Conservation (phyloP, 1,140 invertebrate species). For the Drosophila leontia region DNA sequence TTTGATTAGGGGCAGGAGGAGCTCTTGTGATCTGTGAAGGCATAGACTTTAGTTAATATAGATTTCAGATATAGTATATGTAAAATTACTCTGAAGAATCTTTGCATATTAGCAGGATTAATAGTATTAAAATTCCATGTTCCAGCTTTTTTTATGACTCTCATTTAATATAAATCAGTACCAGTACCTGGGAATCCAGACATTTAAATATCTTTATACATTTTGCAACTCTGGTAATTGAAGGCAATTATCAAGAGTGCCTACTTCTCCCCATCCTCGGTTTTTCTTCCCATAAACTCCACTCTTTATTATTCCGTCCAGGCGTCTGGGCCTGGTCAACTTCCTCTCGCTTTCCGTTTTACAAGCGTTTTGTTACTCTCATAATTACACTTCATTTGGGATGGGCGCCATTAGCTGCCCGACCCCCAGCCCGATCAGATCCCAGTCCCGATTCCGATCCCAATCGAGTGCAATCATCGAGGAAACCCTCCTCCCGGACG, state of each 20-base stretch:
- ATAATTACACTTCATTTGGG: conserved; percentile 41
- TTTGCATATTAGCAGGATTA: not conserved
- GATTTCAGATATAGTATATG: not conserved
- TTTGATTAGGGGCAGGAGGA: conserved; percentile 1
- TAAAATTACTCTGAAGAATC: not conserved
- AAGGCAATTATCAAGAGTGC: conserved; percentile 5
- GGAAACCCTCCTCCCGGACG: conserved; percentile 20
- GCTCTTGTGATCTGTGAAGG: conserved; percentile 32
- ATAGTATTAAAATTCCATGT: not conserved
- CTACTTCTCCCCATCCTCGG: not conserved
- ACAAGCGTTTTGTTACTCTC: conserved; percentile 26
- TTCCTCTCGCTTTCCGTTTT: conserved; percentile 18
- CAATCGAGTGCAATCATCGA: conserved; percentile 64
- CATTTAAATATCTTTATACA: not conserved
- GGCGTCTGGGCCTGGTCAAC: conserved; percentile 14
- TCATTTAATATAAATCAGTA: not conserved
- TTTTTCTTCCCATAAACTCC: not conserved
- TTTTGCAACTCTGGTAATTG: conserved; percentile 9
- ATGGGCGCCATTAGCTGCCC: conserved; percentile 32
- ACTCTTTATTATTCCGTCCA: conserved; percentile 12
- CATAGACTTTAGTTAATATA: not conserved
- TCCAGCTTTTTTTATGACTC: too few relatives aligned
- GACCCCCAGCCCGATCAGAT: conserved; percentile 25
- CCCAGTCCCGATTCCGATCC: conserved; percentile 22
- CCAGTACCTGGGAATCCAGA: not conserved